Conservation (phyloP, 2,888 invertebrate species). For the Boloria selene region DNA sequence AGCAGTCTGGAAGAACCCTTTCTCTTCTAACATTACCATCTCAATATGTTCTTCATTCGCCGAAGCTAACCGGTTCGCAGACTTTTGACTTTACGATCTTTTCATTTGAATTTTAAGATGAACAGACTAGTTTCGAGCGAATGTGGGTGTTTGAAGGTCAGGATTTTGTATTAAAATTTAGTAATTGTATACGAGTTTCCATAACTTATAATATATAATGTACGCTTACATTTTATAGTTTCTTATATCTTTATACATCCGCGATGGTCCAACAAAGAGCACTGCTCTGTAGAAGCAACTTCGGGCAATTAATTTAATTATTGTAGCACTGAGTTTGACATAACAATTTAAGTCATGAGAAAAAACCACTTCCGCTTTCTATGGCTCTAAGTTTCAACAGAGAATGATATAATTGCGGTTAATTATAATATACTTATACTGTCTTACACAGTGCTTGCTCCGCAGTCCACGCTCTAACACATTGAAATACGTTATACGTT, state of each 20-base stretch:
- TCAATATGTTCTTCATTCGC: not conserved
- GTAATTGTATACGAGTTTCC: too few relatives aligned
- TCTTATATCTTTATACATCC: too few relatives aligned
- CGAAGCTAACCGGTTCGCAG: not conserved
- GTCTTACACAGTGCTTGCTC: not conserved
- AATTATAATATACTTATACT: not conserved
- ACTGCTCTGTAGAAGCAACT: constrained; percentile 1
- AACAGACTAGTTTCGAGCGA: too few relatives aligned
- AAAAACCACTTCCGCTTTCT: constrained; percentile 8
- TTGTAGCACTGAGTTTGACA: constrained; percentile 1
- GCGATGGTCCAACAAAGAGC: too few relatives aligned
- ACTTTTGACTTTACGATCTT: too few relatives aligned
- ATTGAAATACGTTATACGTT: too few relatives aligned
- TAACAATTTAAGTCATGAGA: constrained; percentile 15
- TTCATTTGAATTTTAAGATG: too few relatives aligned
- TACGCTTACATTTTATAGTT: too few relatives aligned
- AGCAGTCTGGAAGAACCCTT: not conserved
- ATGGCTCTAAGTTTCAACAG: not conserved
- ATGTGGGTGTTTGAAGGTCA: too few relatives aligned
- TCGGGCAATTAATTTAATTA: constrained; percentile 2
- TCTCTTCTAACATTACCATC: constrained; percentile 9
- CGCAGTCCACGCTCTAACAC: too few relatives aligned
- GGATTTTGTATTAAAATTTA: too few relatives aligned
- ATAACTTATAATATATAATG: too few relatives aligned
- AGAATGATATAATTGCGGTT: constrained; percentile 8